phyloP scores from a whole-genome alignment of 2,888 invertebrate genomes.

The Anoncus sp. region DNA sequence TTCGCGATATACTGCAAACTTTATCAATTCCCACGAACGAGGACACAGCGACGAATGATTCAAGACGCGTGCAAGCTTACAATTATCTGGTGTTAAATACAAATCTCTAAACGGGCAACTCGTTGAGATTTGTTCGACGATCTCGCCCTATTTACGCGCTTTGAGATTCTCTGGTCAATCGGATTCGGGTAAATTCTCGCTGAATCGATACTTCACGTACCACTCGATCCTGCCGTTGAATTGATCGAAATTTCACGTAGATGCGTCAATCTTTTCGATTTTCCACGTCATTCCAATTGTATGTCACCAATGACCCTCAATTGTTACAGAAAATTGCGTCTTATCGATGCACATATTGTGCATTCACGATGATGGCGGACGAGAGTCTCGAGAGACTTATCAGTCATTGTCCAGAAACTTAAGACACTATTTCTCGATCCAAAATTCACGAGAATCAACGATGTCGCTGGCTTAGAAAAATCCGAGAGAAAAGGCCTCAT shows the following conservation, averaged over 20 bases:
- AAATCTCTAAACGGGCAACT: slow-evolving; percentile 75
- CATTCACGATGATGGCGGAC: slow-evolving; percentile 66
- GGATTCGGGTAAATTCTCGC: slow-evolving; percentile 75
- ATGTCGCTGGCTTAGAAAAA: slow-evolving; percentile 55
- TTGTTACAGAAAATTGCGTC: slow-evolving; percentile 70
- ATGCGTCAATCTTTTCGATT: slow-evolving; percentile 71
- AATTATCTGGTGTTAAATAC: slow-evolving; percentile 78
- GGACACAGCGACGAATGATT: slow-evolving; percentile 34
- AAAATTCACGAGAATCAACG: slow-evolving; percentile 63
- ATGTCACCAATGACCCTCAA: slow-evolving; percentile 64
- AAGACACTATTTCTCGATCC: slow-evolving; percentile 67
- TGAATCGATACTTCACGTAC: slow-evolving; percentile 74
- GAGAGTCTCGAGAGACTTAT: slow-evolving; percentile 67
- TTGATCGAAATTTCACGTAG: slow-evolving; percentile 71
- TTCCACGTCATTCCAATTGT: slow-evolving; percentile 67
- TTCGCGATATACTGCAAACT: slow-evolving; percentile 60
- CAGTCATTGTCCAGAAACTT: slow-evolving; percentile 71
- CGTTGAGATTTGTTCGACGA: slow-evolving; percentile 76
- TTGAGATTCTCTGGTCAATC: slow-evolving; percentile 75
- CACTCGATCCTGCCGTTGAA: slow-evolving; percentile 77
- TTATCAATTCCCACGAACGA: slow-evolving; percentile 52
- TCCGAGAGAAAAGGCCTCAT: slow-evolving; percentile 71
- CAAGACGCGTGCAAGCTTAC: slow-evolving; percentile 66
- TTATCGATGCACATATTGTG: slow-evolving; percentile 64
- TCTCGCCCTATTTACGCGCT: slow-evolving; percentile 78